Evolutionary conservation across 1,140 invertebrate genomes (phyloP).

Genomic region (Onthophagus taurus): DNA sequence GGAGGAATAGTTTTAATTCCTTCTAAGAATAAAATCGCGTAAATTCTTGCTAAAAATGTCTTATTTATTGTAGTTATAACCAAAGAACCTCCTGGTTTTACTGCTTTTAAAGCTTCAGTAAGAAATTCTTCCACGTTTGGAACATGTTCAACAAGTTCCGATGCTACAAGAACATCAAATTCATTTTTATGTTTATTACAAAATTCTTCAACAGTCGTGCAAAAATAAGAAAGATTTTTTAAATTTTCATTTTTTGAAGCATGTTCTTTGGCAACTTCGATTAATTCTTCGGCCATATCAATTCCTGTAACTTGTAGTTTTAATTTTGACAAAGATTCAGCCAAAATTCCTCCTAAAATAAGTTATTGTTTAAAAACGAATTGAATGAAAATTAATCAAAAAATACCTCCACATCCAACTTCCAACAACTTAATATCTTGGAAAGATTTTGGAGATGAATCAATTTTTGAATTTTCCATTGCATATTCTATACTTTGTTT

Average conservation of each 20-base stretch:
- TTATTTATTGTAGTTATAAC: conserved; percentile 75
- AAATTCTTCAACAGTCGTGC: conserved; percentile 39
- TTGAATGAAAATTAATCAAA: no score
- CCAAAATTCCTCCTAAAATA: conserved; percentile 29
- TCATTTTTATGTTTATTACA: conserved; percentile 26
- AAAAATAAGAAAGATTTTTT: conserved; percentile 15
- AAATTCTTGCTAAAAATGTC: conserved; percentile 51
- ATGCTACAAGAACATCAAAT: conserved; percentile 66
- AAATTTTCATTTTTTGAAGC: conserved; percentile 38
- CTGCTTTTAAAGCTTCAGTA: conserved; percentile 43
- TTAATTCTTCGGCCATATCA: conserved; percentile 64
- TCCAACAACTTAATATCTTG: no score
- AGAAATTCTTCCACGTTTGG: conserved; percentile 56
- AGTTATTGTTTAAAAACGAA: no score
- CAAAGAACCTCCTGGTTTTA: conserved; percentile 64
- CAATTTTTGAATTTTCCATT: no score
- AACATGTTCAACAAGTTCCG: conserved; percentile 77
- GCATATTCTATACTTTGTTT: no score
- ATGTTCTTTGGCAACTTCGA: conserved; percentile 56
- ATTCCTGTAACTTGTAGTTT: conserved; percentile 77
- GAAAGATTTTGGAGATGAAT: no score
- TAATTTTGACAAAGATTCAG: conserved; percentile 45
- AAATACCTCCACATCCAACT: no score
- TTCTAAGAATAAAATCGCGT: conserved; percentile 57
- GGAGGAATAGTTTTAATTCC: conserved; percentile 51